A percentile compares a stretch with the other conserved stretches of the same genome.
Evolutionary conservation across 2,797 vertebrate genomes (phyloP).

Genomic region (Eutrigla gurnardus): DNA sequence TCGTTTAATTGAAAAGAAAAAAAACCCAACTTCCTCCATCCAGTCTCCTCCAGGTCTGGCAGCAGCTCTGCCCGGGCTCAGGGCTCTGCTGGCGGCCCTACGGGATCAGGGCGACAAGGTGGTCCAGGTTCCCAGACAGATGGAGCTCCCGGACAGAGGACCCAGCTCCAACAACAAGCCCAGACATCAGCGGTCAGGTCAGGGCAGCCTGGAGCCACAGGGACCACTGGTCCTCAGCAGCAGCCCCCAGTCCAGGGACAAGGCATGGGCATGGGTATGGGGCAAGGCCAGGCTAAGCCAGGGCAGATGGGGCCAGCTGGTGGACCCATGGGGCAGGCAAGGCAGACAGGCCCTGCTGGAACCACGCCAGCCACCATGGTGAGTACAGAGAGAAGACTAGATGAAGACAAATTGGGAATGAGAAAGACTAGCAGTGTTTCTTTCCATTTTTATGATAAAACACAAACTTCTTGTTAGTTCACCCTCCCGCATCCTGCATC

Average conservation of each 20-base stretch:
- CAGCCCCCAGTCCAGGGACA: slow-evolving; percentile 79
- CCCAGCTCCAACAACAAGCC: slow-evolving; percentile 84
- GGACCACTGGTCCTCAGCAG: slow-evolving; percentile 67
- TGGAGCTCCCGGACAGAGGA: slow-evolving; percentile 76
- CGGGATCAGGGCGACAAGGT: slow-evolving; percentile 78
- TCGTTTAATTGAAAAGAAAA: not conserved
- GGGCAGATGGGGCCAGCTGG: slow-evolving; percentile 76
- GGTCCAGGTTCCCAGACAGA: slow-evolving; percentile 78
- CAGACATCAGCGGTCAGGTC: slow-evolving; percentile 79
- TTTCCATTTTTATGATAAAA: not conserved
- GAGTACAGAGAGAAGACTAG: slow-evolving; percentile 43
- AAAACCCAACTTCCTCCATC: not conserved
- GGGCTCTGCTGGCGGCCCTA: slow-evolving; percentile 67
- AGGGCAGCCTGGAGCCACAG: slow-evolving; percentile 73
- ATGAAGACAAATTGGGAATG: not conserved
- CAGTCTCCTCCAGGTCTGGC: slow-evolving; percentile 82
- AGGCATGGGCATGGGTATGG: slow-evolving; percentile 64
- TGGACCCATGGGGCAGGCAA: slow-evolving; percentile 76
- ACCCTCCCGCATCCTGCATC: not conserved
- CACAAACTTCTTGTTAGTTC: not conserved
- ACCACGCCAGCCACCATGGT: slow-evolving; percentile 71
- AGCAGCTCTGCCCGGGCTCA: slow-evolving; percentile 79
- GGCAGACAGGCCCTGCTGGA: slow-evolving; percentile 76
- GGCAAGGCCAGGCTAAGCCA: slow-evolving; percentile 81
- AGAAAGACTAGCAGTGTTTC: not conserved